These are phyloP conservation scores for Schrankia costaestrigalis DNA, from an alignment of 2,888 invertebrate species.

Conservation along the genomic window DNA sequence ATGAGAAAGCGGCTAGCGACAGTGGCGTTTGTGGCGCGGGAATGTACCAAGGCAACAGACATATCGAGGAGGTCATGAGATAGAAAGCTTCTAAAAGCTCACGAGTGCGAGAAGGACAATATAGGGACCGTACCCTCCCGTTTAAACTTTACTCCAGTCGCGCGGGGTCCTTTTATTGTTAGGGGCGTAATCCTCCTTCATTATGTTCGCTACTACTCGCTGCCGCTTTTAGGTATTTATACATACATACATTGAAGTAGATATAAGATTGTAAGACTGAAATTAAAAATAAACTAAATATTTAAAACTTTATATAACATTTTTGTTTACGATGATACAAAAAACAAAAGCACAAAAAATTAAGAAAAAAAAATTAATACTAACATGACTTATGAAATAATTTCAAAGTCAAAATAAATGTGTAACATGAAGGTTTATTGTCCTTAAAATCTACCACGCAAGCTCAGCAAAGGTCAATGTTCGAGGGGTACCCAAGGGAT, in stretches of 20 bases:
- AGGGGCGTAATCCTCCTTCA: constrained; percentile 35
- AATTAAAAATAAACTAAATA: background rate
- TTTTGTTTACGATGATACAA: constrained; percentile 19
- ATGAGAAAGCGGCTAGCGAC: constrained; percentile 80
- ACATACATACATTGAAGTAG: background rate
- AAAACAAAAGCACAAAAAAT: background rate
- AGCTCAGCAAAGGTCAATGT: constrained; percentile 40
- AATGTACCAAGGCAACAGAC: constrained; percentile 68
- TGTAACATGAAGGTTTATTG: too few relatives aligned
- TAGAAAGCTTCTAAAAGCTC: constrained; percentile 66
- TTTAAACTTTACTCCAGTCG: constrained; percentile 40
- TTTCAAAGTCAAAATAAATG: too few relatives aligned
- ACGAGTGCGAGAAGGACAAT: constrained; percentile 52
- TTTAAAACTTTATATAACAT: constrained; percentile 4
- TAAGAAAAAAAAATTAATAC: background rate
- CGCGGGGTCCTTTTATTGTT: constrained; percentile 36
- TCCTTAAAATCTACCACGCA: constrained; percentile 20
- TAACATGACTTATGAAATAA: background rate
- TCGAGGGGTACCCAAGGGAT: constrained; percentile 74
- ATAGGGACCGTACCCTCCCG: constrained; percentile 41
- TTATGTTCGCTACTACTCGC: constrained; percentile 1
- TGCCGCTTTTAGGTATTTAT: too few relatives aligned
- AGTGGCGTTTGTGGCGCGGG: constrained; percentile 71
- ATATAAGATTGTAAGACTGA: background rate
- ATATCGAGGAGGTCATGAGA: constrained; percentile 32